These are phyloP conservation scores for Capreolus pygargus DNA, from an alignment of 2,113 vertebrate genomes.

Conservation along the genomic window DNA sequence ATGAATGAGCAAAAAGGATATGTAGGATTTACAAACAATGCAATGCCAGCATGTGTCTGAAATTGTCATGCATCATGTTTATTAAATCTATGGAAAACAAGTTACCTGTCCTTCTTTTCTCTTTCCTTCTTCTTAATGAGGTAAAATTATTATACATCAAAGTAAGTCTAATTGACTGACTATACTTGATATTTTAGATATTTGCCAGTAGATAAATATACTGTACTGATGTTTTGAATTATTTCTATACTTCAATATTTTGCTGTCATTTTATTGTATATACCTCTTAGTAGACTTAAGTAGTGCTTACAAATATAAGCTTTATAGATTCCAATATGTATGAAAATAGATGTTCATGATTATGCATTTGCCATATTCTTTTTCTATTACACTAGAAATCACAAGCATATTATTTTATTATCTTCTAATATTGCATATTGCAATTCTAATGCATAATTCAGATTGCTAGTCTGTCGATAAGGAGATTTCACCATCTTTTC, in stretches of 20 bases:
- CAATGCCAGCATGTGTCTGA: neutral
- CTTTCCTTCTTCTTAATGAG: neutral
- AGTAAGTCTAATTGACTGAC: neutral
- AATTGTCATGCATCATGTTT: neutral
- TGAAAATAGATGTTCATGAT: constrained; percentile 11
- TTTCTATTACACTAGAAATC: neutral
- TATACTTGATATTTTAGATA: constrained; percentile 26
- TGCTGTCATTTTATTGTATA: neutral
- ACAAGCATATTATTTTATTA: constrained; percentile 27
- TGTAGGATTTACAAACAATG: neutral
- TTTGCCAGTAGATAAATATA: neutral
- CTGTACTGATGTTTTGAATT: neutral
- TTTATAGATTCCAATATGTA: neutral
- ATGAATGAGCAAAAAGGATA: neutral
- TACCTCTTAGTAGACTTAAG: neutral
- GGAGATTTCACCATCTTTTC: neutral
- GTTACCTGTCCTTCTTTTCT: neutral
- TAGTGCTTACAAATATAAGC: neutral
- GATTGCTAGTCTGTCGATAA: neutral
- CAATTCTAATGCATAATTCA: neutral
- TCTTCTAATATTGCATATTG: neutral
- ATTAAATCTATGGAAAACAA: neutral
- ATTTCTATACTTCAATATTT: constrained; percentile 30
- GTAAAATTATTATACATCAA: neutral
- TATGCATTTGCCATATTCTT: neutral